Percentiles rank a stretch among this genome's conserved stretches.
phyloP scores from a whole-genome alignment of 2,888 invertebrate genomes.

The Laspeyria flexula region DNA sequence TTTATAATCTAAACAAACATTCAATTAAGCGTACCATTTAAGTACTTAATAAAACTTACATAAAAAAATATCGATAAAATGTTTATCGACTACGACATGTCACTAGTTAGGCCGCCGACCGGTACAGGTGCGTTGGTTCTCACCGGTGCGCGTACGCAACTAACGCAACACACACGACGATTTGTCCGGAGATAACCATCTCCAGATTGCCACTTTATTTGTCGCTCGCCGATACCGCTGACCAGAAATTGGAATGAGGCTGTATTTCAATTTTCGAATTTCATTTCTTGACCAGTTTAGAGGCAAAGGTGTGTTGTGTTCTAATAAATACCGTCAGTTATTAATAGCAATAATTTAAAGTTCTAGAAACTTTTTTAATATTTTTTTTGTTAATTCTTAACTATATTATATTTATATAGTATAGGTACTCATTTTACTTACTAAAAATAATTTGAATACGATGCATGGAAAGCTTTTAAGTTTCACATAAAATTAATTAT shows the following conservation, averaged over 20 bases:
- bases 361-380: too few relatives aligned
- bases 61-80: constrained; percentile 23
- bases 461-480: too few relatives aligned
- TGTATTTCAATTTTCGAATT: constrained; percentile 32
- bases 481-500: too few relatives aligned
- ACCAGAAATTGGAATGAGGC: constrained; percentile 42
- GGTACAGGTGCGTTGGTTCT: constrained; percentile 83
- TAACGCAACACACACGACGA: constrained; percentile 63
- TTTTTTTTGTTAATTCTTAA: too few relatives aligned
- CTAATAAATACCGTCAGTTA: background rate
- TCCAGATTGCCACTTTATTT: constrained; percentile 66
- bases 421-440: too few relatives aligned
- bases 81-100: constrained; percentile 37
- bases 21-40: background rate
- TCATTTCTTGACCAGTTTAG: constrained; percentile 27
- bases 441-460: background rate
- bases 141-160: constrained; percentile 62
- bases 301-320: background rate
- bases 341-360: too few relatives aligned
- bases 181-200: constrained; percentile 72
- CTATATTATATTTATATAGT: too few relatives aligned
- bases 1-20: background rate
- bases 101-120: constrained; percentile 68
- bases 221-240: constrained; percentile 43
- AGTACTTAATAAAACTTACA: constrained; percentile 18